phyloP scores from a whole-genome alignment of 1,140 invertebrate genomes.

The silkworm (Bombyx mori) region DNA sequence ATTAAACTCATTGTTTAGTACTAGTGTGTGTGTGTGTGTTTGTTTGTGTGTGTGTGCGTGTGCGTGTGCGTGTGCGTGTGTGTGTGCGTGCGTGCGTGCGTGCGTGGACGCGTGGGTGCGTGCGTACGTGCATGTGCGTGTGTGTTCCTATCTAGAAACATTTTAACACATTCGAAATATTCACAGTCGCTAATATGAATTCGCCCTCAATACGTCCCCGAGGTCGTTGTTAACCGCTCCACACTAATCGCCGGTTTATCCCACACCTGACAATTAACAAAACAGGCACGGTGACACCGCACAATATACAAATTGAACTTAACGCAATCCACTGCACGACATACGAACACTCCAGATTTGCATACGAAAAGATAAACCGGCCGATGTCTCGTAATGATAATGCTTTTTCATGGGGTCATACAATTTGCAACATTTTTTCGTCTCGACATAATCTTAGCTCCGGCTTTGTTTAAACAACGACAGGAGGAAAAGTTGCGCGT shows the following conservation, averaged over 20 bases:
- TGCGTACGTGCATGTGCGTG: too few relatives aligned
- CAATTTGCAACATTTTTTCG: slow-evolving; percentile 67
- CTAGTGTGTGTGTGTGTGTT: background rate
- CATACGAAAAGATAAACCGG: slow-evolving; percentile 54
- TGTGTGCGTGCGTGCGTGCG: too few relatives aligned
- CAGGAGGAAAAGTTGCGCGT: slow-evolving; percentile 2
- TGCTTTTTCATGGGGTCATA: slow-evolving; percentile 65
- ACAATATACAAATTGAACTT: slow-evolving; percentile 24
- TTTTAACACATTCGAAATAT: too few relatives aligned
- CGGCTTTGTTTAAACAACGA: slow-evolving; percentile 42
- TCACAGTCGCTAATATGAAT: too few relatives aligned
- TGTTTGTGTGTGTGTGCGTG: too few relatives aligned
- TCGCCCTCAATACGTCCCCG: too few relatives aligned
- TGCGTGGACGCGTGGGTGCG: too few relatives aligned
- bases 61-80: too few relatives aligned
- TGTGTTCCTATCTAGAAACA: too few relatives aligned
- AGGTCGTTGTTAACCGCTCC: too few relatives aligned
- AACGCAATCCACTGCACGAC: slow-evolving; percentile 10
- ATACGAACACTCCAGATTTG: slow-evolving; percentile 43
- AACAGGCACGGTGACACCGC: background rate
- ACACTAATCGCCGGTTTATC: background rate
- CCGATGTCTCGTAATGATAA: slow-evolving; percentile 52
- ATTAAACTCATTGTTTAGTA: background rate
- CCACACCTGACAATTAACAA: background rate
- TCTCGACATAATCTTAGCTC: slow-evolving; percentile 56